Percentiles rank a stretch among this genome's conserved stretches.
Evolutionary conservation across 2,113 vertebrate species (phyloP).

Genomic region (Vicugna pacos): DNA sequence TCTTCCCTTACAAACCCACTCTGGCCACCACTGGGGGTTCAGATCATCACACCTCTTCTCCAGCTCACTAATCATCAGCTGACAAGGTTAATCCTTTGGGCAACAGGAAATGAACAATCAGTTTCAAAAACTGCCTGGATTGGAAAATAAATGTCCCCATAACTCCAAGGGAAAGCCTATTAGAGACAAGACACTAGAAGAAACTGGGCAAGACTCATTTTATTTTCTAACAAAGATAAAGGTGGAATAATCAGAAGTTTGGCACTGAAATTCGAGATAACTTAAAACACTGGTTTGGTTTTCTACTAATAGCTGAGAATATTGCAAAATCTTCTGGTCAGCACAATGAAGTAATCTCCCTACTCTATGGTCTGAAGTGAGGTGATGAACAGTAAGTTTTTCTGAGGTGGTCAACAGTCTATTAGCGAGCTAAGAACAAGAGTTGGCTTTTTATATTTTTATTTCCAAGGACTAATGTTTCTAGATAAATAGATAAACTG

Average conservation of each 20-base stretch:
- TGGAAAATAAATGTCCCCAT: neutral
- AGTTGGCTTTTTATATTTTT: neutral
- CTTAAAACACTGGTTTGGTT: neutral
- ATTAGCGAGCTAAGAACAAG: neutral
- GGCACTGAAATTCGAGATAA: neutral
- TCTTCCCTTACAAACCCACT: neutral
- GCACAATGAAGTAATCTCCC: neutral
- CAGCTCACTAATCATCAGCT: neutral
- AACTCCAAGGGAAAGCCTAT: neutral
- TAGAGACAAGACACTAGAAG: neutral
- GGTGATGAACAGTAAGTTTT: neutral
- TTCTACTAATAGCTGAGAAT: neutral
- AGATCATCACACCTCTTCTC: neutral
- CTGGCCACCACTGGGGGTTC: neutral
- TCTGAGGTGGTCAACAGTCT: neutral
- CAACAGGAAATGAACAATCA: neutral
- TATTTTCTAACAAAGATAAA: neutral
- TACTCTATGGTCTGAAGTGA: neutral
- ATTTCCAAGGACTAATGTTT: neutral
- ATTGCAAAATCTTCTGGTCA: neutral
- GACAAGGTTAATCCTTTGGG: constrained; percentile 32
- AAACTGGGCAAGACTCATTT: neutral
- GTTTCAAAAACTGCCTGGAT: neutral
- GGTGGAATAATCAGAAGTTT: neutral
- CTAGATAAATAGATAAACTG: neutral